Evolutionary conservation across 2,888 invertebrate species (phyloP), one percentile per base, ranked within the genome.

Genomic region (Tachina fera): DNA sequence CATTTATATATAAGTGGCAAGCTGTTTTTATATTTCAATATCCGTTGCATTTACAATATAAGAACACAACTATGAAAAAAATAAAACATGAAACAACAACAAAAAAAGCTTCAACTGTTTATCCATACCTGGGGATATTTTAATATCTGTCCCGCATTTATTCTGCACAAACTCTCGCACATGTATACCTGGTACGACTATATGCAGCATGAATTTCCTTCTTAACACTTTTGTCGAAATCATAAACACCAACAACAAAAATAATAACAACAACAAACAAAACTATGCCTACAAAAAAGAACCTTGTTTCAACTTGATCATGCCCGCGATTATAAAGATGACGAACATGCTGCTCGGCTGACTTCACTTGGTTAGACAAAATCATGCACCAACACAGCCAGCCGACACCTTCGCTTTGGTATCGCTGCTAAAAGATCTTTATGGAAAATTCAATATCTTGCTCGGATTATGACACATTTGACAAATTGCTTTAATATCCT

Each of bases 401-500:
- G n/a, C n/a, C n/a, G n/a, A n/a, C n/a, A n/a, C 22, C 65, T 65
- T 63, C 60, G 13, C 41, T 63, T 61, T 74, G 60, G 72, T 86
- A 86, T 79, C 85, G 61, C 61, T 60, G 75, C 31, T 49, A 49
- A 79, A 77, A 79, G 51, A 86, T 83, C 83, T 79, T 86, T 67
- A 65, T 80, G 83, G 81, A 88, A 86, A 88, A 89, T 88, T 88
- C 87, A 88, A 89, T 88, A 89, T 89, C 88, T 88, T 88, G 89
- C 88, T 87, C 87, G 87, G 85, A 88, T 90, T 90, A 90, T 89
- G 90, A 90, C 90, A 90, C 89, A 89, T 90, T 90, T 90, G 90
- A 90, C 90, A 90, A 90, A 90, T 90, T 90, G 89, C 89, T 89
- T 90, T 90, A 89, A 89, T 90, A 89, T 88, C 89, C 89, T 87